Base-by-base conservation (phyloP, 2,888 invertebrate species). In the Dicyrtomina minuta region DNA sequence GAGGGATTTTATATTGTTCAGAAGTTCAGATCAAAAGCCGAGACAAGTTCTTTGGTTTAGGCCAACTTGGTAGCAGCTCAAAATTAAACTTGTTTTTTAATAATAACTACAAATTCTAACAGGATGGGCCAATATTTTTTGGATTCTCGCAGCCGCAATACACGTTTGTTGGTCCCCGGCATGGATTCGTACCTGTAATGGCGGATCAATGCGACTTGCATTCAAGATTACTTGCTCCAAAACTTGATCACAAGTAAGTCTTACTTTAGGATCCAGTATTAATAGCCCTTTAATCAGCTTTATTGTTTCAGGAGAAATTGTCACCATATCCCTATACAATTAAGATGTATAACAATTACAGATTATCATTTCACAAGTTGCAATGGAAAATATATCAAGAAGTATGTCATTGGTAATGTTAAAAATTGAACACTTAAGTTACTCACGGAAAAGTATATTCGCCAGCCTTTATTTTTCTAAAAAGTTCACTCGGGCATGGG, bases 401-500 rank as follows among this genome's bases (percentile, higher is more conserved):
- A 2, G n/a, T 20, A 13, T 2, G 49, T 15, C 13, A 51, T 51
- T 1, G 2, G 51, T 4, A 12, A 51, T 12, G 10, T 17, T n/a
- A 12, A 49, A n/a, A 49, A 8, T 12, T 49, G n/a, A 6, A n/a
- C n/a, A 49, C 17, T 12, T 49, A 49, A n/a, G 49, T 12, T 12
- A 41, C 62, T 51, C 49, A 62, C 62, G 90, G 90, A 81, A 90
- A 88, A 74, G 86, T 86, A 81, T 88, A 90, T 78, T 88, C 89
- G 51, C 88, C 90, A 1, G 88, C 86, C 80, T 89, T 90, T 79
- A 91, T 91, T 80, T 90, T 88, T 74, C 87, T 86, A 79, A 91
- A 91, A 27, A 91, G 83, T 80, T 89, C 89, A 3, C 88, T 87
- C 0, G 90, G 87, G 71, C 86, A 88, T 60, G 87, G 87, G 79